Evolutionary conservation across 2,888 invertebrate species (phyloP).

Genomic region (Drosophila leonis): DNA sequence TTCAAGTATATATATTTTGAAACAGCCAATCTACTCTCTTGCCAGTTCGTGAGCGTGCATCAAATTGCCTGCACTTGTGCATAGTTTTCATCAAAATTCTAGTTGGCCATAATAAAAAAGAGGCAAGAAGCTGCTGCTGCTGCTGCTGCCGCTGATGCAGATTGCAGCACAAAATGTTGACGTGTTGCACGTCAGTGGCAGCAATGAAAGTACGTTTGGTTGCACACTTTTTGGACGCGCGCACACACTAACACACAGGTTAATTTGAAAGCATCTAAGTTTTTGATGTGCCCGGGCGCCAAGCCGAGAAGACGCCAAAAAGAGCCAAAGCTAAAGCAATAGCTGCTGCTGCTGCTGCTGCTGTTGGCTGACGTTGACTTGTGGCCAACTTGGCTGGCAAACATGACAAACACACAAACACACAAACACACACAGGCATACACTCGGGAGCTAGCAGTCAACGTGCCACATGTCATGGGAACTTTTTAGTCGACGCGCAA

Average conservation of each 20-base stretch:
- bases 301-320: conserved; percentile 24
- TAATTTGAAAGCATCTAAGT: conserved; percentile 76
- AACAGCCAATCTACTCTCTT: neutral
- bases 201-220: conserved; percentile 50
- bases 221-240: conserved; percentile 43
- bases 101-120: conserved; percentile 31
- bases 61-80: conserved; percentile 10
- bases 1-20: too few relatives aligned
- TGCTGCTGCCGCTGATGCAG: conserved; percentile 1
- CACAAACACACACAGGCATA: conserved; percentile 18
- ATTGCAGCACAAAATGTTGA: conserved; percentile 33
- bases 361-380: conserved; percentile 62
- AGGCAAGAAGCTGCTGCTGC: conserved; percentile 3
- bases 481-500: conserved; percentile 60
- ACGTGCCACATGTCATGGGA: conserved; percentile 75
- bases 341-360: conserved; percentile 13
- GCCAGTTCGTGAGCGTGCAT: neutral
- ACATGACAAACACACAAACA: conserved; percentile 25
- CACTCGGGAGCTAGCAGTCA: conserved; percentile 36
- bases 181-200: conserved; percentile 35
- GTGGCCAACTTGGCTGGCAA: conserved; percentile 54
- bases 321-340: conserved; percentile 26
- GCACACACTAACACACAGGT: conserved; percentile 44
- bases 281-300: conserved; percentile 59
- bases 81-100: conserved; percentile 39